Conservation (phyloP, 2,888 invertebrate genomes). For the Leptura quadrifasciata region DNA sequence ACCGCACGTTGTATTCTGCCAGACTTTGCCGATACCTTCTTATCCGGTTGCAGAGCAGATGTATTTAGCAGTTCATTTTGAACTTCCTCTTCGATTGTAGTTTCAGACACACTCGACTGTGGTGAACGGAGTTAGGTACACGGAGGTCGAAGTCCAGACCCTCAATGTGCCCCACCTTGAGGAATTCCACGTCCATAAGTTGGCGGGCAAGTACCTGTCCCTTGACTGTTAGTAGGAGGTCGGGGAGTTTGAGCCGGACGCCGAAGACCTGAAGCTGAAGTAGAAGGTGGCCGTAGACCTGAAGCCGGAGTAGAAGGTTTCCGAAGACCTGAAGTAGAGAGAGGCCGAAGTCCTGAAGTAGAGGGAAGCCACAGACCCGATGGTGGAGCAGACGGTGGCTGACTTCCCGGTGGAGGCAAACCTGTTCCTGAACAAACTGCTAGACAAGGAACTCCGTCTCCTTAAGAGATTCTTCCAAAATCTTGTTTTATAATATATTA, state of each 20-base stretch:
- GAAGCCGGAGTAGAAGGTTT: background rate
- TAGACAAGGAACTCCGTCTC: no score
- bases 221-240: no score
- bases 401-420: background rate
- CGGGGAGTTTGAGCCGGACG: no score
- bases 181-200: no score
- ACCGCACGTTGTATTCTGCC: constrained; percentile 30
- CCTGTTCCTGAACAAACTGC: background rate
- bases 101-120: background rate
- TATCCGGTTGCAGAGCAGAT: constrained; percentile 18
- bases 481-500: no score
- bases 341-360: background rate
- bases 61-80: background rate
- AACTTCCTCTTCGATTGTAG: background rate
- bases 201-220: no score
- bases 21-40: constrained; percentile 50
- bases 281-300: background rate
- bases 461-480: no score
- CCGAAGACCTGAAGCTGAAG: background rate
- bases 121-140: background rate
- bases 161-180: background rate
- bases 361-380: background rate
- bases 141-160: constrained; percentile 25
- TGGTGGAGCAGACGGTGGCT: background rate
- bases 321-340: background rate